Percentiles rank a stretch among this genome's conserved stretches.
Evolutionary conservation across 2,113 vertebrate genomes (phyloP).

Genomic region (Empidonax alnorum): DNA sequence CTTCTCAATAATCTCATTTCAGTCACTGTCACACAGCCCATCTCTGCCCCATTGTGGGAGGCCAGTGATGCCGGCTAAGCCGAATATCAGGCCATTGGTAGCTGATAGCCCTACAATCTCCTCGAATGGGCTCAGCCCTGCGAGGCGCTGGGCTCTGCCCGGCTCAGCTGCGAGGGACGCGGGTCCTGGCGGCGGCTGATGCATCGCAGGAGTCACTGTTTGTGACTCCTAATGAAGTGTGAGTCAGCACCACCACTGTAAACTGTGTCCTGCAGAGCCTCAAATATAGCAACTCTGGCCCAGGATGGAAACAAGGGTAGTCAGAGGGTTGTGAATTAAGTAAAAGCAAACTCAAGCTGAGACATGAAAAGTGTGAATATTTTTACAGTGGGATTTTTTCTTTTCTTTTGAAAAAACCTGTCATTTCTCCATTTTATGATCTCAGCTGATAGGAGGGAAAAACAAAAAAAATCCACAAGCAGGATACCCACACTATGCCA

Average conservation of each 20-base stretch:
- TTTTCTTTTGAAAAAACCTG: neutral
- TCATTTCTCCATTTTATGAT: neutral
- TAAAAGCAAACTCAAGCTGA: neutral
- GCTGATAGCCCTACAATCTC: neutral
- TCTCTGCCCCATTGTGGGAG: neutral
- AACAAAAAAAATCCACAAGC: neutral
- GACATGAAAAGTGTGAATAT: neutral
- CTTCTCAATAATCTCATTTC: neutral
- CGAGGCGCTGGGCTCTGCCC: neutral
- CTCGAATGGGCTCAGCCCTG: neutral
- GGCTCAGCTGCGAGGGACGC: accelerated
- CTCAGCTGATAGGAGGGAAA: neutral
- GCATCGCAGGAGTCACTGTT: neutral
- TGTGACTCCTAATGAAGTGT: conserved; percentile 16
- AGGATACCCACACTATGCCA: neutral
- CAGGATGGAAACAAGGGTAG: neutral
- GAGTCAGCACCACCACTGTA: neutral
- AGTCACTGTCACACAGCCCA: neutral
- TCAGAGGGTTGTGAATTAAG: neutral
- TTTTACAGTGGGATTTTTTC: neutral
- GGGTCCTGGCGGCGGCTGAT: neutral
- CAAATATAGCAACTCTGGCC: neutral
- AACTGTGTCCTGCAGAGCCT: neutral
- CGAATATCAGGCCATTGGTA: neutral
- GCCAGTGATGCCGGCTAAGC: neutral